Percentiles rank a stretch among this genome's conserved stretches.
These are phyloP conservation scores for Dendronephthya gigantea DNA, from an alignment of 64 coral and sea anemone species.

Conservation along the genomic window DNA sequence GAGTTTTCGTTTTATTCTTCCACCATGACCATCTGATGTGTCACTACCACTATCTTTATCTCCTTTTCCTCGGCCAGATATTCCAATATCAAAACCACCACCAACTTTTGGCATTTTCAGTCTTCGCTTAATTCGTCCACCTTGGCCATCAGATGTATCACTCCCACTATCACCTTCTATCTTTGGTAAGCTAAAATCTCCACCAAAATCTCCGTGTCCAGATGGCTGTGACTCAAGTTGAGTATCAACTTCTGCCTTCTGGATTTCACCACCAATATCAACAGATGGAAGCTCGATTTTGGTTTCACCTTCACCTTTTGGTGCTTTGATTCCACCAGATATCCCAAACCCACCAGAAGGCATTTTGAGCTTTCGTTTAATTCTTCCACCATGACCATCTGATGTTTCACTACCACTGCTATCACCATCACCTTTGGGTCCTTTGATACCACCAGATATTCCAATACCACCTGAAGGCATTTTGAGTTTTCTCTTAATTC, in stretches of 20 bases:
- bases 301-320: not conserved
- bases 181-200: not conserved
- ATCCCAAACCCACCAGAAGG: not conserved
- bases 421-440: not conserved
- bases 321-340: not conserved
- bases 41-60: not conserved
- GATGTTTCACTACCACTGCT: not conserved
- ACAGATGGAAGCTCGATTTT: not conserved
- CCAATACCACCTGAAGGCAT: not conserved
- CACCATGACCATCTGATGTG: not conserved
- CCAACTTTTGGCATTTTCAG: not conserved
- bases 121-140: not conserved
- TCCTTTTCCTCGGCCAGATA: not conserved
- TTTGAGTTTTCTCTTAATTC: not conserved
- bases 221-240: too few relatives aligned
- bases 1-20: not conserved
- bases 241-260: not conserved
- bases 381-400: constrained; percentile 4
- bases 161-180: not conserved
- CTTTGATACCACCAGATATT: not conserved
- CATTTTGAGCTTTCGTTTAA: not conserved
- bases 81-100: not conserved
- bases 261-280: not conserved
- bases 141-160: not conserved
- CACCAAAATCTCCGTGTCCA: not conserved